Conservation (phyloP, 2,113 vertebrate genomes). For the Pseudopodoces humilis region DNA sequence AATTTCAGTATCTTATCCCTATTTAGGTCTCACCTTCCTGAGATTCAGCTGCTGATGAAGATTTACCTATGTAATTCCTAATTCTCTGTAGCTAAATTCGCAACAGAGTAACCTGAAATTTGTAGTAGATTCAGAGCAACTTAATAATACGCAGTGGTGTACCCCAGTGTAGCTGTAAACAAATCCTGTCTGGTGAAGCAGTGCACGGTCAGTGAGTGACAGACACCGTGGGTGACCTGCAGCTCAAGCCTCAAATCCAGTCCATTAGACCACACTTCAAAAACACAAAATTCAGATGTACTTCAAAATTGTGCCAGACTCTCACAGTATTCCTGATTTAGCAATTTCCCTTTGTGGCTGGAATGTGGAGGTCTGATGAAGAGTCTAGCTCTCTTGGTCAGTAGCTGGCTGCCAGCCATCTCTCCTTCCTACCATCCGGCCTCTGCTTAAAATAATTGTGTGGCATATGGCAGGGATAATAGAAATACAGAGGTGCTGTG, state of each 20-base stretch:
- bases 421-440: background rate
- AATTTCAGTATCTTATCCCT: background rate
- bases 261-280: background rate
- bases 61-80: background rate
- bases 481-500: background rate
- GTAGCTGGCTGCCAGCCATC: background rate
- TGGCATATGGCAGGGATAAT: rapidly evolving
- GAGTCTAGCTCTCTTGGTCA: background rate
- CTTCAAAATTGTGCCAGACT: background rate
- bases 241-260: background rate
- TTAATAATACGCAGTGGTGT: background rate
- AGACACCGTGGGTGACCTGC: background rate
- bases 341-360: background rate
- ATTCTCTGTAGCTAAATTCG: background rate
- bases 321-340: background rate
- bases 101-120: background rate
- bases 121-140: background rate
- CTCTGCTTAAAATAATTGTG: background rate
- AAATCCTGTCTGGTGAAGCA: background rate
- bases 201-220: background rate
- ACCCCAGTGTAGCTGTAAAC: background rate
- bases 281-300: background rate
- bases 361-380: background rate
- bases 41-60: background rate
- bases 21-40: background rate